A percentile compares a stretch with the other conserved stretches of the same genome.
Evolutionary conservation across 2,113 vertebrate genomes (phyloP).

Genomic region (Cyanoderma ruficeps): DNA sequence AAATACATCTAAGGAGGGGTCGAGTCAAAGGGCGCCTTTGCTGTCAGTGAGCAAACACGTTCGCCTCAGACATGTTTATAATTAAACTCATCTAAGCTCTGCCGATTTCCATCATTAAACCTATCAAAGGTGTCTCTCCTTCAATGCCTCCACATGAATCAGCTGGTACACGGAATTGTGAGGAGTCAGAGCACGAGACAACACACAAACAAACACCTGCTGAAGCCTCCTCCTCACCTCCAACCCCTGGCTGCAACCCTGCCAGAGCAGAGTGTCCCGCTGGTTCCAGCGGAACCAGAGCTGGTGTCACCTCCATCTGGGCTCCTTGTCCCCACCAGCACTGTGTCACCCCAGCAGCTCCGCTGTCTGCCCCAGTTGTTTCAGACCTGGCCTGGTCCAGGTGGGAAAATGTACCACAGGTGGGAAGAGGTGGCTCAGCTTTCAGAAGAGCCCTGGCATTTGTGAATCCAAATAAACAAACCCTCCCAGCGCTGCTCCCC

Average conservation of each 20-base stretch:
- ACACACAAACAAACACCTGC: background rate
- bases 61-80: background rate
- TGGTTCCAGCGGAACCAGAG: background rate
- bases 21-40: background rate
- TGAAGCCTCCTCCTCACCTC: background rate
- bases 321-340: background rate
- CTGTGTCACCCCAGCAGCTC: background rate
- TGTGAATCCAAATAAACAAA: background rate
- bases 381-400: background rate
- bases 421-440: background rate
- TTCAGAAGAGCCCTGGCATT: background rate
- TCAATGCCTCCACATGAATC: background rate
- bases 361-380: background rate
- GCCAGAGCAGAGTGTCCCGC: fast-evolving
- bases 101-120: background rate
- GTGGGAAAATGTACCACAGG: background rate
- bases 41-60: background rate
- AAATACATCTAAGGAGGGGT: background rate
- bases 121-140: background rate
- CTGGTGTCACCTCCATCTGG: background rate
- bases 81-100: background rate
- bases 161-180: background rate
- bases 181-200: background rate
- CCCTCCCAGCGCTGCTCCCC: fast-evolving
- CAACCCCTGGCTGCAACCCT: fast-evolving